Evolutionary conservation across 2,113 vertebrate species (phyloP), one percentile per base, ranked within the genome.

Genomic region (Tonatia bakeri): DNA sequence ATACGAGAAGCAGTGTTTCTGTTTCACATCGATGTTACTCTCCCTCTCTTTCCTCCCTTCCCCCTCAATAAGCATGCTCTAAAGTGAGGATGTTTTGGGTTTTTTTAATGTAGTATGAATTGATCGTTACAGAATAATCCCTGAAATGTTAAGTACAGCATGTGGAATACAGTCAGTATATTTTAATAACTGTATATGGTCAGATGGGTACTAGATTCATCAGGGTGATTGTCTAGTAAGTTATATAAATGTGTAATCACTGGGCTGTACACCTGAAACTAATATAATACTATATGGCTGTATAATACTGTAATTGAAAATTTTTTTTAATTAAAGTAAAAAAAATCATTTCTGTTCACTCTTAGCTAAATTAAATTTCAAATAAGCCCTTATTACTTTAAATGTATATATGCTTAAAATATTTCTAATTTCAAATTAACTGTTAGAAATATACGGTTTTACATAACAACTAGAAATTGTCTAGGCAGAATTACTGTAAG

Each of bases 341-440:
- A 92, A 91, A 93, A 91, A 65, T 59, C 43, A 77, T 70, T 93
- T n/a, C 56, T 73, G 1, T 81, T 92, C 91, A 47, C 40, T 91
- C 69, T 69, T 73, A 91, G 0, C 24, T 31, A 82, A 88, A 72
- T 81, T 80, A 84, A 84, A 92, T 92, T 95, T 73, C 26, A 92
- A 70, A 67, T 86, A 94, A 84, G 19, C 31, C 2, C 13, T 61
- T 64, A 45, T 76, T 83, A 59, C 90, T 84, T 72, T 33, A 33
- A 40, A 80, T 33, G 64, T 72, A 69, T 45, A 43, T 43, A 33
- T 90, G 45, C 10, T 54, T 14, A 90, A 91, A 69, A 38, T 96
- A 84, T 85, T 91, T 87, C 22, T 85, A 19, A 50, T 50, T 82
- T 84, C 38, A 87, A 40, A 36, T 64, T 38, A 67, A 59, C 54